These are phyloP conservation scores for Lacanobia oleracea DNA, from an alignment of 2,888 invertebrate species.

Conservation along the genomic window DNA sequence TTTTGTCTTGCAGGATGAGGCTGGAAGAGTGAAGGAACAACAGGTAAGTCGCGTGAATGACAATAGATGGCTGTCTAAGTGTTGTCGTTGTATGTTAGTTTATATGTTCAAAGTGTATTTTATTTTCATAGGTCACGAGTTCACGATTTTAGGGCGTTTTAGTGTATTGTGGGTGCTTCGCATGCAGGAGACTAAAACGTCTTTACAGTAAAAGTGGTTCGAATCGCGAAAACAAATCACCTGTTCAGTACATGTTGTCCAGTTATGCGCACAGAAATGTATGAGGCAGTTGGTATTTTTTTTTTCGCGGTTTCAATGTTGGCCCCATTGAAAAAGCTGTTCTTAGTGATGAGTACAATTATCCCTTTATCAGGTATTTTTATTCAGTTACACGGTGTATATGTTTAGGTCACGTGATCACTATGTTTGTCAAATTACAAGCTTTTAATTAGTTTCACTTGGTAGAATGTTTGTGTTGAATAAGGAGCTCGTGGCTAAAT, in stretches of 20 bases:
- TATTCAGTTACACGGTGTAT: background rate
- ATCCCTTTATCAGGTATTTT: no score
- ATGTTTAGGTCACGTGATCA: conserved; percentile 3
- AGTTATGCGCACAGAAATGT: no score
- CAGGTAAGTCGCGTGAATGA: conserved; percentile 33
- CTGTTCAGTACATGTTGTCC: no score
- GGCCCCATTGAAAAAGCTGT: no score
- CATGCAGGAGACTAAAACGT: background rate
- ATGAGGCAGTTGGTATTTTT: no score
- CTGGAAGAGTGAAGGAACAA: conserved; percentile 41
- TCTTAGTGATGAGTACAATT: no score
- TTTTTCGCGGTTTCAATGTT: no score
- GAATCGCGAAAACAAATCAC: no score
- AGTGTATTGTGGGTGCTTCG: background rate
- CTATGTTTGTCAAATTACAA: conserved; percentile 11
- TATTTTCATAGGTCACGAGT: background rate
- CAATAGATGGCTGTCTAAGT: conserved; percentile 26
- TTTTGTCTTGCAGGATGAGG: conserved; percentile 32
- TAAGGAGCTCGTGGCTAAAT: no score
- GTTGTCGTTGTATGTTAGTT: conserved; percentile 1
- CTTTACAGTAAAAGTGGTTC: no score
- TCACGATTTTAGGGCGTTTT: background rate
- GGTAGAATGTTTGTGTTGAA: background rate
- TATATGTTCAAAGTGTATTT: background rate
- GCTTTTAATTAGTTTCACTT: conserved; percentile 11